These are phyloP conservation scores for Nemotelus pantherinus DNA, from an alignment of 2,888 invertebrate genomes.

Conservation along the genomic window DNA sequence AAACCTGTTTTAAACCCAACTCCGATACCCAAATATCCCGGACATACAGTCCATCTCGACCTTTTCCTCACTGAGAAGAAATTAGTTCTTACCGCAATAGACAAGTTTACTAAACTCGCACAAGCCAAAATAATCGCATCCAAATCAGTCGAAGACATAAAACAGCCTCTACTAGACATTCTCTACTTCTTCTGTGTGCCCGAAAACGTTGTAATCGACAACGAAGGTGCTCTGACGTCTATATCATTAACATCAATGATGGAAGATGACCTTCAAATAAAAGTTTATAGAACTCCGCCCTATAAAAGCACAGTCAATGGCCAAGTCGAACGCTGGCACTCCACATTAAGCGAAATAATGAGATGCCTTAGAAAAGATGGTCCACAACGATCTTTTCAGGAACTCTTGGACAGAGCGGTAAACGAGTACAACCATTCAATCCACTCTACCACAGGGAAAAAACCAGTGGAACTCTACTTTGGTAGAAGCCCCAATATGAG, in stretches of 20 bases:
- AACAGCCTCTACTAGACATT: constrained; percentile 37
- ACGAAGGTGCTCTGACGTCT: too few species aligned
- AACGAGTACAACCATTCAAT: too few species aligned
- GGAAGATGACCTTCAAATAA: too few species aligned
- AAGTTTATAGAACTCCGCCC: too few species aligned
- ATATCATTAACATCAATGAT: too few species aligned
- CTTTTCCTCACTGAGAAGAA: constrained; percentile 1
- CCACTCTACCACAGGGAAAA: too few species aligned
- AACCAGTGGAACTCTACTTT: too few species aligned
- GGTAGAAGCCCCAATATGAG: too few species aligned
- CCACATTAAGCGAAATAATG: constrained; percentile 35
- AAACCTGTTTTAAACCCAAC: constrained; percentile 11
- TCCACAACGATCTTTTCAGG: too few species aligned
- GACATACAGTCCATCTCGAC: constrained; percentile 16
- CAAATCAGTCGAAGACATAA: constrained; percentile 39
- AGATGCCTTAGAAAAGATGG: too few species aligned
- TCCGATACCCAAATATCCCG: constrained; percentile 10
- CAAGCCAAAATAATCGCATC: constrained; percentile 28
- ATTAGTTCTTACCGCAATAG: constrained; percentile 38
- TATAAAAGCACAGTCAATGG: constrained; percentile 14
- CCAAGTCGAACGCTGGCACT: constrained; percentile 39
- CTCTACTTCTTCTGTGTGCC: constrained; percentile 39
- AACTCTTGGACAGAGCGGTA: too few species aligned
- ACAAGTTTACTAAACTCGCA: constrained; percentile 45
- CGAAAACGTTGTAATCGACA: constrained; percentile 24